A percentile compares a stretch with the other conserved stretches of the same genome.
Evolutionary conservation across 2,888 invertebrate species (phyloP).

Genomic region (Tetrapedia diversipes): DNA sequence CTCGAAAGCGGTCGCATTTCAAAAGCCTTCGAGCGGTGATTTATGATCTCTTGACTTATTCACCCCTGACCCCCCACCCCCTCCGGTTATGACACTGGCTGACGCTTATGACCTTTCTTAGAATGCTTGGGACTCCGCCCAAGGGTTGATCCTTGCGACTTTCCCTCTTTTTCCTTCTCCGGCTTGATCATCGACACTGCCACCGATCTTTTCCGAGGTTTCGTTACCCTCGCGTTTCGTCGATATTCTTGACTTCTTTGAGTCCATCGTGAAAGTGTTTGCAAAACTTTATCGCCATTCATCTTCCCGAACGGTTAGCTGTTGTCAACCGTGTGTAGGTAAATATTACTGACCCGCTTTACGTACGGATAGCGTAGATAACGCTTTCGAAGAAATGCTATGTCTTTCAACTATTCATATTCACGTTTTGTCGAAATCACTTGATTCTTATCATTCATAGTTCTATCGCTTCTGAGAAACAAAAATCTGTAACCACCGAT

Average conservation of each 20-base stretch:
- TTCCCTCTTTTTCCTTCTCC: not conserved
- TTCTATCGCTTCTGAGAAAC: too few species aligned
- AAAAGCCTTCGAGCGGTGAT: slow-evolving; percentile 71
- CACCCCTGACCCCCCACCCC: too few species aligned
- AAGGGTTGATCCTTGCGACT: slow-evolving; percentile 22
- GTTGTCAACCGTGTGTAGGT: too few species aligned
- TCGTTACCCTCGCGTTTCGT: not conserved
- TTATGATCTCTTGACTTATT: slow-evolving; percentile 74
- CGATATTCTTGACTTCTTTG: not conserved
- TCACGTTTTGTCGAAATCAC: too few species aligned
- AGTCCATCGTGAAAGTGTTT: not conserved
- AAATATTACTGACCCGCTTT: too few species aligned
- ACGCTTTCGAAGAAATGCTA: too few species aligned
- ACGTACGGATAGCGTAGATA: too few species aligned
- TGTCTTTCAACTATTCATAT: too few species aligned
- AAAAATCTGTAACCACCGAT: too few species aligned
- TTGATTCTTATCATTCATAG: too few species aligned
- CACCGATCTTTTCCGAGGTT: slow-evolving; percentile 1
- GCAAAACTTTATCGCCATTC: slow-evolving; percentile 11
- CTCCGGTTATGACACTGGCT: slow-evolving; percentile 73
- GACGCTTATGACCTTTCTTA: slow-evolving; percentile 67
- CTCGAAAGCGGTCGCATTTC: slow-evolving; percentile 48
- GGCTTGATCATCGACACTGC: slow-evolving; percentile 12
- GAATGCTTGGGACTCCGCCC: slow-evolving; percentile 58
- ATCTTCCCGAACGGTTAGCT: slow-evolving; percentile 4